phyloP scores from a whole-genome alignment of 2,888 invertebrate species.

The Euplagia quadripunctaria region DNA sequence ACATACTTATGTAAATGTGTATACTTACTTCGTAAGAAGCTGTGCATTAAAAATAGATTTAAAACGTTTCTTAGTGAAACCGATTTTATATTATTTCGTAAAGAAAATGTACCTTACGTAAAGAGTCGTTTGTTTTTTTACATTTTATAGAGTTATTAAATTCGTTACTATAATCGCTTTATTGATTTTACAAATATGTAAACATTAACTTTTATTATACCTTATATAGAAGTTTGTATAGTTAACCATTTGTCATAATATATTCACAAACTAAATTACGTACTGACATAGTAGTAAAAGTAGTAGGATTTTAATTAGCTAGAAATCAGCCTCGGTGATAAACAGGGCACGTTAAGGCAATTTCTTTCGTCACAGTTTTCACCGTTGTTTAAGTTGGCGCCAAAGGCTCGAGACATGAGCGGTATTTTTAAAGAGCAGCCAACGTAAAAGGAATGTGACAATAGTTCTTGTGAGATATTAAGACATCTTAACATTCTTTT shows the following conservation, averaged over 20 bases:
- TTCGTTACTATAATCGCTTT: no score
- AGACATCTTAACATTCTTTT: not conserved
- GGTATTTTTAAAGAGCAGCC: slow-evolving; percentile 1
- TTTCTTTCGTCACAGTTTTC: slow-evolving; percentile 8
- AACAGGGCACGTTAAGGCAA: slow-evolving; percentile 4
- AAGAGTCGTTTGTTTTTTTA: not conserved
- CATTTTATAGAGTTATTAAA: not conserved
- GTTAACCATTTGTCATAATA: no score
- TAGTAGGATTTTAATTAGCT: slow-evolving; percentile 21
- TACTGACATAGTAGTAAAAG: slow-evolving; percentile 13
- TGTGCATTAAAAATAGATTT: not conserved
- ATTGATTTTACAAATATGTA: no score
- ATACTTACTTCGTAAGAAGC: not conserved
- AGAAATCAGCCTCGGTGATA: slow-evolving; percentile 24
- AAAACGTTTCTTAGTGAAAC: no score
- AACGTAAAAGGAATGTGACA: not conserved
- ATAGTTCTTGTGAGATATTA: not conserved
- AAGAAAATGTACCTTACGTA: not conserved
- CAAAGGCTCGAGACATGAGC: not conserved
- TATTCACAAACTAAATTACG: not conserved
- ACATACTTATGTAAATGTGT: not conserved
- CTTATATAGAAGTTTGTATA: no score
- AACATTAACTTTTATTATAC: not conserved
- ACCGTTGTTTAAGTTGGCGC: slow-evolving; percentile 3
- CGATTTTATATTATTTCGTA: no score